These are phyloP conservation scores for Pseudonaja textilis DNA, from an alignment of 2,113 vertebrate genomes.

Conservation along the genomic window DNA sequence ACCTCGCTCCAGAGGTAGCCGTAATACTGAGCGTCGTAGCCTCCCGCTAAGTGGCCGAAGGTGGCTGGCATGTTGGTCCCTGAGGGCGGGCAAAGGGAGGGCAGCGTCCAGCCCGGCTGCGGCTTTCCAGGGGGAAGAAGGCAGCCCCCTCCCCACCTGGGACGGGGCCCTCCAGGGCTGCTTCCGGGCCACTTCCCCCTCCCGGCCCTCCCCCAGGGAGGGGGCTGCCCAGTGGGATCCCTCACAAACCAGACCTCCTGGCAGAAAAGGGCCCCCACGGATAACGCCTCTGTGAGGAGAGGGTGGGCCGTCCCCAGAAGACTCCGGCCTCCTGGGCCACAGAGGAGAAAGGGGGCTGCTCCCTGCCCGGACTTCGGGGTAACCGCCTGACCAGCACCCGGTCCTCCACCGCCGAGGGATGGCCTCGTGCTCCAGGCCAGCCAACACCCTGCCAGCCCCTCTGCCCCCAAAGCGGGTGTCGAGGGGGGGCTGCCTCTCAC, in stretches of 20 bases:
- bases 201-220: neutral
- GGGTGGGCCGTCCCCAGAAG: neutral
- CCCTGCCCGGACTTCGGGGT: neutral
- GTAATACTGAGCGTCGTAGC: slow-evolving; percentile 96
- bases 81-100: slow-evolving; percentile 40
- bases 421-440: neutral
- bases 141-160: neutral
- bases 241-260: neutral
- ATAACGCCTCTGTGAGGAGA: neutral
- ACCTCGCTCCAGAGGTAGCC: slow-evolving; percentile 99
- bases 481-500: slow-evolving; percentile 32
- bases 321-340: neutral
- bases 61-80: slow-evolving; percentile 97
- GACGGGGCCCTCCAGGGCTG: neutral
- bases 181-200: neutral
- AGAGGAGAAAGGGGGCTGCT: neutral
- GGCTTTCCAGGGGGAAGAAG: neutral
- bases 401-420: neutral
- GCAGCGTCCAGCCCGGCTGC: neutral
- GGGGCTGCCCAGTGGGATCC: neutral
- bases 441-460: neutral
- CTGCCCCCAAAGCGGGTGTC: neutral
- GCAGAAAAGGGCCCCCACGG: neutral
- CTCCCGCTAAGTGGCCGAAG: slow-evolving; percentile 91
- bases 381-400: neutral